A percentile compares a stretch with the other conserved stretches of the same genome.
Conservation (phyloP, 2,888 invertebrate genomes). For the Morinoia aosen region DNA sequence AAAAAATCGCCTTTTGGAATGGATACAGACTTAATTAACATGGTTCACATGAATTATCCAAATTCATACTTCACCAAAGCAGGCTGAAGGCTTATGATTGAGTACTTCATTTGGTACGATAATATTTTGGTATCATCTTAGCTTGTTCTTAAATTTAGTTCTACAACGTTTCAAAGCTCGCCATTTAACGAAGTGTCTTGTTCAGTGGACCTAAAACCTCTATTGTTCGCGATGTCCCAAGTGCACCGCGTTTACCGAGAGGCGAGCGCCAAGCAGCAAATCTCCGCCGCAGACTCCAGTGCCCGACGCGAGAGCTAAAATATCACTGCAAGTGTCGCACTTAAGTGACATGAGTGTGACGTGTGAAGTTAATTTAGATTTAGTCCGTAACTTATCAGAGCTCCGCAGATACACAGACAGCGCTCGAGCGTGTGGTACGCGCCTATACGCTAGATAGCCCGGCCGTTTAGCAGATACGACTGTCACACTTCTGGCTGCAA, state of each 20-base stretch:
- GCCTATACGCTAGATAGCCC: background rate
- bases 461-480: background rate
- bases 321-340: background rate
- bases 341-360: slow-evolving; percentile 19
- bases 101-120: background rate
- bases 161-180: background rate
- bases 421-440: background rate
- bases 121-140: background rate
- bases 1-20: background rate
- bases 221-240: background rate
- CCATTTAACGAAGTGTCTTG: background rate
- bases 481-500: background rate
- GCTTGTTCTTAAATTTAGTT: background rate
- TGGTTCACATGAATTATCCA: background rate
- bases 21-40: background rate
- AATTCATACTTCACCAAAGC: background rate
- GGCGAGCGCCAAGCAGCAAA: background rate
- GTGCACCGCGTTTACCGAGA: background rate
- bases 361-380: slow-evolving; percentile 24
- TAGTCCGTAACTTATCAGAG: background rate
- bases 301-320: background rate
- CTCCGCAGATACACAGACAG: background rate
- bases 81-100: background rate
- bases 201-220: background rate
- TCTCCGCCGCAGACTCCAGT: background rate